These are phyloP conservation scores for Paragorgia papillata DNA, from an alignment of 92 coral and sea anemone genomes.

Conservation along the genomic window DNA sequence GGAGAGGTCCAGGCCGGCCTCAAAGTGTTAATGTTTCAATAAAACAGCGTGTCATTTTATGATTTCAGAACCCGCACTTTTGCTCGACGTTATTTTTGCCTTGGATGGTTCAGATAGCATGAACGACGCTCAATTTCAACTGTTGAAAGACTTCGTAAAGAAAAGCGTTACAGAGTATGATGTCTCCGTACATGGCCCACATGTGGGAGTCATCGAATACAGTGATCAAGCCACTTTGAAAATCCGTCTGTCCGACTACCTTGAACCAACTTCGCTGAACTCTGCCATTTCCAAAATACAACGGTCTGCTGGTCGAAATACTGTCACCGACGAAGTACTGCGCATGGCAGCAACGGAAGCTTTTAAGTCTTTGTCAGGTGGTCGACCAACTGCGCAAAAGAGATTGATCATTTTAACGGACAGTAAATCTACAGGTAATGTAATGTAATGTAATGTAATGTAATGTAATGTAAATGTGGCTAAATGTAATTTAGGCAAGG, in stretches of 20 bases:
- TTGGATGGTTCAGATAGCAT: slow-evolving; percentile 43
- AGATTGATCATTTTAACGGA: slow-evolving; percentile 53
- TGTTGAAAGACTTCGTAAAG: slow-evolving; percentile 57
- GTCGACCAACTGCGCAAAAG: slow-evolving; percentile 45
- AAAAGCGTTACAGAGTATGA: slow-evolving; percentile 38
- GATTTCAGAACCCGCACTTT: slow-evolving; percentile 26
- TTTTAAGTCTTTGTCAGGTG: slow-evolving; percentile 49
- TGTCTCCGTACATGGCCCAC: slow-evolving; percentile 29
- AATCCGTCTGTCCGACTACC: slow-evolving; percentile 24
- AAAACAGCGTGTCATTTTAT: too few relatives aligned
- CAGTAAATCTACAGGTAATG: slow-evolving; percentile 32
- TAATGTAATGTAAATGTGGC: too few relatives aligned
- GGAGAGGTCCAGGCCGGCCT: too few relatives aligned
- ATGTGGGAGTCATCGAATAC: slow-evolving; percentile 34
- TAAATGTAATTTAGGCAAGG: too few relatives aligned
- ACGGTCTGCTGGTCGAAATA: slow-evolving; percentile 20
- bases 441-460: too few relatives aligned
- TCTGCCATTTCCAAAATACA: slow-evolving; percentile 54
- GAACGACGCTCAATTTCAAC: slow-evolving; percentile 37
- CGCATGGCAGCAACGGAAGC: slow-evolving; percentile 33
- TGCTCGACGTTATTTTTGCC: slow-evolving; percentile 52
- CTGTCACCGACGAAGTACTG: slow-evolving; percentile 44
- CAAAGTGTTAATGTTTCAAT: too few relatives aligned
- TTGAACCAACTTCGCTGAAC: slow-evolving; percentile 58
- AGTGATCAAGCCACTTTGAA: slow-evolving; percentile 28